Conservation (phyloP, 2,888 invertebrate species). For the Anarsia innoxiella region DNA sequence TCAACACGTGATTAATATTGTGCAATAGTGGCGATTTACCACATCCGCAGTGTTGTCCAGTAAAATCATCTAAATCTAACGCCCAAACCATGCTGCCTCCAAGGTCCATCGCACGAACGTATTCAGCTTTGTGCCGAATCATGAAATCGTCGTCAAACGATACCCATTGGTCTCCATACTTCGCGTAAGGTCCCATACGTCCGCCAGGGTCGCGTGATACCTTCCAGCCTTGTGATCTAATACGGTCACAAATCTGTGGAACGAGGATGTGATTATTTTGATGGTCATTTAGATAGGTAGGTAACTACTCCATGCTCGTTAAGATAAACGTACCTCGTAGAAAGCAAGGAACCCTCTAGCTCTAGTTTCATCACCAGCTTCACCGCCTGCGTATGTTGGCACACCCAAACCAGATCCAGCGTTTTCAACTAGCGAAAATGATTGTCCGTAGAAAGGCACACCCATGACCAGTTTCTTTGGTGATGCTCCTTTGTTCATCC, state of each 20-base stretch:
- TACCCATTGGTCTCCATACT: constrained; percentile 91
- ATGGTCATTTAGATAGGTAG: constrained; percentile 1
- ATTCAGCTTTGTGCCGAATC: constrained; percentile 88
- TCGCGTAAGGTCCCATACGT: constrained; percentile 92
- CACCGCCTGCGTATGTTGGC: constrained; percentile 89
- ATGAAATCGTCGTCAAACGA: constrained; percentile 92
- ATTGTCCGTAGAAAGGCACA: constrained; percentile 92
- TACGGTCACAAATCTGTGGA: constrained; percentile 89
- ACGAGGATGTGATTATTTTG: too few species aligned
- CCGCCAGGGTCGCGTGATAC: constrained; percentile 85
- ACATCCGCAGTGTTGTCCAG: constrained; percentile 83
- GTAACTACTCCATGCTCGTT: too few species aligned
- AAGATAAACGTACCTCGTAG: constrained; percentile 89
- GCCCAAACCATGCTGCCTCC: constrained; percentile 95
- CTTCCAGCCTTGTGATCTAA: constrained; percentile 84
- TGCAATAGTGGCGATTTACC: constrained; percentile 86
- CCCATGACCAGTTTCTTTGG: constrained; percentile 88
- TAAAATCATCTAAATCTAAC: constrained; percentile 90
- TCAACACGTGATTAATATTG: constrained; percentile 86
- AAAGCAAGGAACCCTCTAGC: constrained; percentile 92
- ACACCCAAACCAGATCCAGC: constrained; percentile 81
- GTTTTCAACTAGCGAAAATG: constrained; percentile 84
- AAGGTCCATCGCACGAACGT: constrained; percentile 84
- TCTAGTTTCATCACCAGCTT: constrained; percentile 90
- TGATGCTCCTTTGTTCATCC: constrained; percentile 88